Evolutionary conservation across 2,888 invertebrate species (phyloP), one percentile per base, ranked within the genome.

Genomic region (Erebia ligea): DNA sequence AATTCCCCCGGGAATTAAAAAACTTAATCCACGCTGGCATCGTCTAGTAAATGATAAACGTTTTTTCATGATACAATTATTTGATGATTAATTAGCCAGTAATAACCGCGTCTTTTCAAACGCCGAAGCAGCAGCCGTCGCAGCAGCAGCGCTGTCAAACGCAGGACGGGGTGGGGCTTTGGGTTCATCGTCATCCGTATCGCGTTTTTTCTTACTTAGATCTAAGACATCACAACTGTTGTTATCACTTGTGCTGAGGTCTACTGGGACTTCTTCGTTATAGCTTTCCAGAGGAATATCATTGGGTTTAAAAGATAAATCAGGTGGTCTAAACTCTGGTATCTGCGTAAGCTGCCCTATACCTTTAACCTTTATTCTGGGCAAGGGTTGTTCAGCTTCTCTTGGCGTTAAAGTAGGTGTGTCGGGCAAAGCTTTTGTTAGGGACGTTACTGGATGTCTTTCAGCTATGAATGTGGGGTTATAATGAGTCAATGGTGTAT

Each of bases 171-270:
- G 92, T 72, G 83, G 81, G 13, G 75, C 69, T 81, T 89, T 90
- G 1, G 86, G 83, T 68, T 90, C 89, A 25, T 90, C 87, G 63
- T 84, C 82, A 68, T 92, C 91, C 1, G 79, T 79, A 70, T 87
- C 89, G 66, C 86, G 88, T 85, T 94, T 95, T 87, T 97, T 97
- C 83, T 97, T 97, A 84, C 97, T 97, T 75, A 98, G 94, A 89
- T 98, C 98, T 61, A 98, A 92, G 5, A 96, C 97, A 85, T 97
- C 96, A 75, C 92, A 92, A 75, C 88, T 90, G 71, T 89, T 90
- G 66, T 90, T 90, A 67, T 92, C 93, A 76, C 85, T 90, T 88
- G 96, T 96, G 74, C 96, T 96, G 40, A 97, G 92, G 86, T 97
- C 97, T 68, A 97, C 94, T 0, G 97, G 95, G 34, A 94, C 86